phyloP scores from a whole-genome alignment of 53 echinoderm and acorn worm genomes.

The Paracentrotus lividus region DNA sequence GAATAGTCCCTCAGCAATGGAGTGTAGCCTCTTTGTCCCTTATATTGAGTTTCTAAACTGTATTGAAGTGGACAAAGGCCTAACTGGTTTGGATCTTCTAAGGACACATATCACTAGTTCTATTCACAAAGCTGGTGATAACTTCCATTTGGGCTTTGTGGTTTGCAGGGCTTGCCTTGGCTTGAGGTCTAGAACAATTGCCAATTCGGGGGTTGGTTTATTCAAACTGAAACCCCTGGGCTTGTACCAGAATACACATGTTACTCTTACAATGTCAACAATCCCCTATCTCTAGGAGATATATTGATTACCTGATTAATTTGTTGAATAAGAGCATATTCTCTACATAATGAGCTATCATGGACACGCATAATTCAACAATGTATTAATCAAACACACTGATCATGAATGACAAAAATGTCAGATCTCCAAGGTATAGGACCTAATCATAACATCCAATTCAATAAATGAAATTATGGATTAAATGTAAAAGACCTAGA shows the following conservation, averaged over 20 bases:
- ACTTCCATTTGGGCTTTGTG: neutral
- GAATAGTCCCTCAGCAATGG: neutral
- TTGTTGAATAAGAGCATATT: neutral
- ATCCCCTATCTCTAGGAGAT: neutral
- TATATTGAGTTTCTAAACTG: neutral
- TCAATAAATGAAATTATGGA: too few relatives aligned
- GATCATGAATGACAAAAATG: too few relatives aligned
- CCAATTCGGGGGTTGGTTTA: neutral
- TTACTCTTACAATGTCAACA: constrained; percentile 20
- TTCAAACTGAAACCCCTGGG: neutral
- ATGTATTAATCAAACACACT: too few relatives aligned
- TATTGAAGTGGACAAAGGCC: neutral
- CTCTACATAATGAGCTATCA: neutral
- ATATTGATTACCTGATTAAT: neutral
- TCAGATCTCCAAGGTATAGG: too few relatives aligned
- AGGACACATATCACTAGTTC: neutral
- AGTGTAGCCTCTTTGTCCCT: neutral
- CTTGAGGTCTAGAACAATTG: constrained; percentile 25
- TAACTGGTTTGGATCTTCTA: constrained; percentile 8
- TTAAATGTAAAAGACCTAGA: too few relatives aligned
- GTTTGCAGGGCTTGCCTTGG: neutral
- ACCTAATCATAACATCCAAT: too few relatives aligned
- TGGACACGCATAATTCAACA: too few relatives aligned
- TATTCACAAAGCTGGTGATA: neutral
- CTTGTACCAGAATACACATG: neutral